These are phyloP conservation scores for Numenius arquata DNA, from an alignment of 2,113 vertebrate species.

Conservation along the genomic window DNA sequence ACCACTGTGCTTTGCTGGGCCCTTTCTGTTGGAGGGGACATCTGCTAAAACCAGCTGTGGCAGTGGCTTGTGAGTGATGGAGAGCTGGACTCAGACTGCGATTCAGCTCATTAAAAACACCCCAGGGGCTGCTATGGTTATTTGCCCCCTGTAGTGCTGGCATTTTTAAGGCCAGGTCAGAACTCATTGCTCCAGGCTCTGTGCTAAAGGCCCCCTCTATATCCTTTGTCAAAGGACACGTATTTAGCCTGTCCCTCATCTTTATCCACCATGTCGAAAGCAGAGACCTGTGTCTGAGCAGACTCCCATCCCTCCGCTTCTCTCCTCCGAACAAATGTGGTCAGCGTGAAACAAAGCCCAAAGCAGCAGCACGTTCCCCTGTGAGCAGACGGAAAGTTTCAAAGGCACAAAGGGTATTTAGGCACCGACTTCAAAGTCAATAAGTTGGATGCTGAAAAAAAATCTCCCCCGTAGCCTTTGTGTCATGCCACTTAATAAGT, in stretches of 20 bases:
- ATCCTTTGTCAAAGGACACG: conserved; percentile 28
- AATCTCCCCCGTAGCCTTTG: conserved; percentile 62
- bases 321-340: conserved; percentile 52
- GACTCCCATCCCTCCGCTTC: neutral
- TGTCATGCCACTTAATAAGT: conserved; percentile 69
- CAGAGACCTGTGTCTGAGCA: conserved; percentile 35
- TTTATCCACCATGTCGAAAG: conserved; percentile 53
- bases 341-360: conserved; percentile 56
- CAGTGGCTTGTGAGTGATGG: conserved; percentile 23
- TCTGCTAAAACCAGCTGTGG: conserved; percentile 35
- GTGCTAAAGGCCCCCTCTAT: neutral
- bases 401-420: conserved; percentile 68
- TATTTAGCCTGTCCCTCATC: conserved; percentile 52
- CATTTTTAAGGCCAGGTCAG: conserved; percentile 58
- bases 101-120: conserved; percentile 63
- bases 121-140: conserved; percentile 47
- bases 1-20: neutral
- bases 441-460: conserved; percentile 62
- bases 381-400: conserved; percentile 56
- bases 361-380: conserved; percentile 44
- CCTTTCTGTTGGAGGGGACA: conserved; percentile 1
- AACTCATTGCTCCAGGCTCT: conserved; percentile 51
- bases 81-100: neutral
- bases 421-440: conserved; percentile 67
- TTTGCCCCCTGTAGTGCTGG: conserved; percentile 57